A percentile compares a stretch with the other conserved stretches of the same genome.
Conservation (phyloP, 2,113 vertebrate genomes). For the Poicephalus gulielmi region DNA sequence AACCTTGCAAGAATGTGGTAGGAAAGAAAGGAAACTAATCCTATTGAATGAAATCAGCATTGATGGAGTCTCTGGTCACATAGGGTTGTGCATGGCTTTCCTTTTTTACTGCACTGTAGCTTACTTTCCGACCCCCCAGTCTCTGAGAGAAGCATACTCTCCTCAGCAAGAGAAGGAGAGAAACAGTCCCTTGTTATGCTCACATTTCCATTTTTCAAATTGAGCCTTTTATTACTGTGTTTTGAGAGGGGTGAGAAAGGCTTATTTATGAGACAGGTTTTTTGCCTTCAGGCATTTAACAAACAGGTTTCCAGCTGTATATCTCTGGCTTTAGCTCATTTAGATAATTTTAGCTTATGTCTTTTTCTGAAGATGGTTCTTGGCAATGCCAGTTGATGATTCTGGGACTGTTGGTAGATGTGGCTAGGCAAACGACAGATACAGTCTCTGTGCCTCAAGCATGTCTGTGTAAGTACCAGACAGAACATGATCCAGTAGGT, state of each 20-base stretch:
- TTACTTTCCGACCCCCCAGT: neutral
- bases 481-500: neutral
- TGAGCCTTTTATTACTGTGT: neutral
- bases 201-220: neutral
- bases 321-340: neutral
- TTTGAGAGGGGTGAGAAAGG: neutral
- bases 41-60: neutral
- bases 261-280: neutral
- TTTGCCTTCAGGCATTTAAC: neutral
- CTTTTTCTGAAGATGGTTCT: neutral
- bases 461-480: constrained; percentile 1
- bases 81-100: neutral
- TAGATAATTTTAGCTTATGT: neutral
- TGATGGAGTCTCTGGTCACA: neutral
- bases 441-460: neutral
- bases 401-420: neutral
- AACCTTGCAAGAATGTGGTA: neutral
- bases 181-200: neutral
- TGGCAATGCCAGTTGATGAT: neutral
- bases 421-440: neutral
- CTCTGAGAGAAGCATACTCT: neutral
- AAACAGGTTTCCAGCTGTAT: neutral
- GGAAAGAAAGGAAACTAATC: neutral
- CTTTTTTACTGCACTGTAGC: neutral
- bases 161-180: neutral